These are phyloP conservation scores for Grallaria varia DNA, from an alignment of 2,113 vertebrate species.

Conservation along the genomic window DNA sequence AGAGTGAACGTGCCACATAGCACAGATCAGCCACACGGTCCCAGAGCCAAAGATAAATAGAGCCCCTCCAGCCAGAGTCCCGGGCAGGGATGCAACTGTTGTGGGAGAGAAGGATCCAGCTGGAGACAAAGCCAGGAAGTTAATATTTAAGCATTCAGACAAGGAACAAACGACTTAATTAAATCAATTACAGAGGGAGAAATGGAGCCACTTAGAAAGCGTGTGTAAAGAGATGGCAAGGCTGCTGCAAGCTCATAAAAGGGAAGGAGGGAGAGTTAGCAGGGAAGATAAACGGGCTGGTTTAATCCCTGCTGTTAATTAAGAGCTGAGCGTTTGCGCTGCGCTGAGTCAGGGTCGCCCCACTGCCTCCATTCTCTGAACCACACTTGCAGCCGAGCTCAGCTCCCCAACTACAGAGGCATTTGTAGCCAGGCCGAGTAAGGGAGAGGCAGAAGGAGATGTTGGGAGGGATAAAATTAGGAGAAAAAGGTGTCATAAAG, in stretches of 20 bases:
- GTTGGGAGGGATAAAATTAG: not conserved
- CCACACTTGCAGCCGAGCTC: not conserved
- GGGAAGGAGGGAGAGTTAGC: slow-evolving; percentile 40
- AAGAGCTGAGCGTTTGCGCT: not conserved
- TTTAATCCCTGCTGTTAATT: slow-evolving; percentile 31
- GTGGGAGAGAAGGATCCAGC: slow-evolving; percentile 1
- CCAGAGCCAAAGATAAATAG: slow-evolving; percentile 4
- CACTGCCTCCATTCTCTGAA: not conserved
- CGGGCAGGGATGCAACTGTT: not conserved
- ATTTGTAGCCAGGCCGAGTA: fast-evolving
- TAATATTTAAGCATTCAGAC: slow-evolving; percentile 67
- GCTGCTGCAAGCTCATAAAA: slow-evolving; percentile 7
- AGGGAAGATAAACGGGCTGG: slow-evolving; percentile 31
- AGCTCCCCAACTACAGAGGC: fast-evolving
- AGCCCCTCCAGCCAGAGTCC: not conserved
- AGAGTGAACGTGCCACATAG: not conserved
- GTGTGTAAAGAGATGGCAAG: not conserved
- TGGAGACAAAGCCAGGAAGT: slow-evolving; percentile 66
- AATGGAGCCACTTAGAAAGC: slow-evolving; percentile 45
- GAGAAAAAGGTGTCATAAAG: not conserved
- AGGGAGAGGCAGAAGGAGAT: not conserved
- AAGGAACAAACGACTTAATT: slow-evolving; percentile 69
- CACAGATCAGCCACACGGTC: not conserved
- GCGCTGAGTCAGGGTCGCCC: not conserved
- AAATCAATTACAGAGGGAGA: slow-evolving; percentile 65